A percentile compares a stretch with the other conserved stretches of the same genome.
Evolutionary conservation across 2,888 invertebrate species (phyloP).

Genomic region (Tetramorium bicarinatum): DNA sequence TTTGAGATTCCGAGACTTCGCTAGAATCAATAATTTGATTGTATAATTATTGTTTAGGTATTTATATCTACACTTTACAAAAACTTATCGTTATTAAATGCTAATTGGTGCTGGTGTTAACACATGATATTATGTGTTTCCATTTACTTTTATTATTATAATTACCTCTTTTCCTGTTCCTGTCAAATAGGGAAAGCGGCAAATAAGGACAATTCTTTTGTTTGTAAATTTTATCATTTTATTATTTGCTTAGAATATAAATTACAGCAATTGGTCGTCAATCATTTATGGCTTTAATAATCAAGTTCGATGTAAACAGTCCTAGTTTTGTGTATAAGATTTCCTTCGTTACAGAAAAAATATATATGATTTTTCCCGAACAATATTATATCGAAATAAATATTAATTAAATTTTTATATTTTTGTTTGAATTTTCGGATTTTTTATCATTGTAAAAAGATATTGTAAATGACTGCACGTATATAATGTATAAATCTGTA

Average conservation of each 20-base stretch:
- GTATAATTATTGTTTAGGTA: constrained; percentile 78
- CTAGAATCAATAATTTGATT: constrained; percentile 77
- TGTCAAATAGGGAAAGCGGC: background rate
- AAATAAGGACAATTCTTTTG: background rate
- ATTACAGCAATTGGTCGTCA: background rate
- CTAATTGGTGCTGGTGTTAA: constrained; percentile 85
- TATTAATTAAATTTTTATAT: constrained; percentile 19
- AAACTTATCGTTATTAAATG: constrained; percentile 83
- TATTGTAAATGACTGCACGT: background rate
- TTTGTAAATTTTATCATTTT: constrained; percentile 14
- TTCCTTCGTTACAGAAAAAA: background rate
- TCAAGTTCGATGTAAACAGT: background rate
- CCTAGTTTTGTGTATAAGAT: background rate
- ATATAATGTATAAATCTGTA: background rate
- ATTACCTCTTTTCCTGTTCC: constrained; percentile 49
- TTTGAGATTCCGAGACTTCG: constrained; percentile 71
- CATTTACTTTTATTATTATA: constrained; percentile 56
- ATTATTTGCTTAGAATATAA: background rate
- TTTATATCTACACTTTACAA: constrained; percentile 77
- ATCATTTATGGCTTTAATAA: background rate
- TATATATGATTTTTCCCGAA: background rate
- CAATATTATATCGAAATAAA: background rate
- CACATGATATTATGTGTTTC: constrained; percentile 60
- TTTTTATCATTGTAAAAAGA: background rate
- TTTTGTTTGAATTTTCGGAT: background rate